Base-by-base conservation (phyloP, 35 echinoderm and acorn worm genomes). In the Apostichopus japonicus region DNA sequence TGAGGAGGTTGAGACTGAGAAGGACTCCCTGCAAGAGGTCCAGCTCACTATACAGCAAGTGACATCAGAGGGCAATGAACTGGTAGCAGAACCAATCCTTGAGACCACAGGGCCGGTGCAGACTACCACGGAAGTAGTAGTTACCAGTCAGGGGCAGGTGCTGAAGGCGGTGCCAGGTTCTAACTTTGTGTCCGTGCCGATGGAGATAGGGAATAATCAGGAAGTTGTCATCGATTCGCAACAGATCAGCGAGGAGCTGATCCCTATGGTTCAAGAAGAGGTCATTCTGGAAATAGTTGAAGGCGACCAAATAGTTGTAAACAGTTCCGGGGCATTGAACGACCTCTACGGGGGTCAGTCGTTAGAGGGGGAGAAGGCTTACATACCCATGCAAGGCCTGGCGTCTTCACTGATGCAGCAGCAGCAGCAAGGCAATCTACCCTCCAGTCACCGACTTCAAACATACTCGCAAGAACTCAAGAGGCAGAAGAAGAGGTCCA, bases 391-490 rank as follows among this genome's bases (percentile, higher is more conserved):
- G 7, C 90, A 79, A 61, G 55, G 61, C 5, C 22, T 91, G 77
- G 54, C 90, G 5, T 27, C 90, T n/a, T 25, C 79, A 13, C 24
- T 91, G 72, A 65, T 77, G 71, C 88, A 72, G 65, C 61, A 75
- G 65, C 61, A 75, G 25, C 90, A 91, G 75, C 90, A 77, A 21
- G 72, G 72, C 5, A 72, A 57, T 89, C 16, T 91, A 24, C 90
- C 90, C 13, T 91, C 90, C 76, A 91, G 90, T 79, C 77, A 91
- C 73, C 90, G 72, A 78, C 27, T 58, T 23, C 72, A 79, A 53
- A 91, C 90, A 11, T 91, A 91, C 61, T 91, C 90, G 19, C 90
- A 91, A 91, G 90, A 91, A 91, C 71, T 91, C 6, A 91, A 78
- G 79, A 56, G 52, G 5, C 25, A 55, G 53, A 91, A 79, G 90